phyloP scores from a whole-genome alignment of 2,797 vertebrate species.

The Triplophysa bombifrons region DNA sequence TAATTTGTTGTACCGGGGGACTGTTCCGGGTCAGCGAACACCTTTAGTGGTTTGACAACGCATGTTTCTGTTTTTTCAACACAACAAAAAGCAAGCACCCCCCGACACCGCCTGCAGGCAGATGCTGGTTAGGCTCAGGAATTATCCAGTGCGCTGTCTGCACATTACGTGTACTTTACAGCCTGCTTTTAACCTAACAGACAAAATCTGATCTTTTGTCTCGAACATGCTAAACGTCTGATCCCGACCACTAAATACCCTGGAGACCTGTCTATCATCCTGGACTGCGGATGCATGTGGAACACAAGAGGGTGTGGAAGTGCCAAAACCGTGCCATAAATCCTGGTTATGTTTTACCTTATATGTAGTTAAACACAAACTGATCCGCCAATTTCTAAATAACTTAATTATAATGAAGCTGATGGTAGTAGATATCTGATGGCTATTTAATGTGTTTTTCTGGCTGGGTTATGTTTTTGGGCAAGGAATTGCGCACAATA shows the following conservation, averaged over 20 bases:
- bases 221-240: constrained; percentile 8
- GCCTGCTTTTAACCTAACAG: constrained; percentile 17
- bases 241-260: constrained; percentile 24
- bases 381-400: not conserved
- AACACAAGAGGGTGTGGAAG: not conserved
- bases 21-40: constrained; percentile 75
- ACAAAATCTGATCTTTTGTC: constrained; percentile 43
- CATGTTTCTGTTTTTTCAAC: constrained; percentile 67
- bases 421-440: not conserved
- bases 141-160: not conserved
- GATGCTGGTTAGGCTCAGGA: constrained; percentile 11
- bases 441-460: too few species aligned
- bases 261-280: not conserved
- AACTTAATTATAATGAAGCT: not conserved
- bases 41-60: constrained; percentile 75
- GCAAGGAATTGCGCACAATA: too few species aligned
- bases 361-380: not conserved
- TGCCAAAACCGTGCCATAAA: not conserved
- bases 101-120: constrained; percentile 58
- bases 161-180: constrained; percentile 7
- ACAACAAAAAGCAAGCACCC: constrained; percentile 70
- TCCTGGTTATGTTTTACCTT: not conserved
- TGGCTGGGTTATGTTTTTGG: too few species aligned
- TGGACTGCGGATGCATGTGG: not conserved
- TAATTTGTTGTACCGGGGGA: constrained; percentile 64